Percentiles rank a stretch among this genome's conserved stretches.
Conservation (phyloP, 2,113 vertebrate genomes). For the human (Homo sapiens) region GRCh38 chr3:197017001-197017500, state of each 20-base stretch:
- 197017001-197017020: background rate
- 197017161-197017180: slow-evolving; percentile 90
- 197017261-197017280: slow-evolving; percentile 80
- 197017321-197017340: no score
- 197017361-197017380: background rate
- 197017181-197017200: slow-evolving; percentile 90
- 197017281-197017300: slow-evolving; percentile 83
- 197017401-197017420: background rate
- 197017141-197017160: slow-evolving; percentile 83
- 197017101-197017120: slow-evolving; percentile 92
- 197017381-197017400: background rate
- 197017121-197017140: slow-evolving; percentile 84
- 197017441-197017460: background rate
- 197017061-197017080: background rate
- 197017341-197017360: accelerated
- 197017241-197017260: slow-evolving; percentile 88
- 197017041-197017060: accelerated
- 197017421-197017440: background rate
- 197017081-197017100: slow-evolving; percentile 43
- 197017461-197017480: background rate
- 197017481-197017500: background rate
- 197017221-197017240: slow-evolving; percentile 91
- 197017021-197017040: no score
- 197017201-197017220: slow-evolving; percentile 83
- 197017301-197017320: background rate